These are phyloP conservation scores for Lymantria monacha DNA, from an alignment of 2,888 invertebrate species.

Conservation along the genomic window DNA sequence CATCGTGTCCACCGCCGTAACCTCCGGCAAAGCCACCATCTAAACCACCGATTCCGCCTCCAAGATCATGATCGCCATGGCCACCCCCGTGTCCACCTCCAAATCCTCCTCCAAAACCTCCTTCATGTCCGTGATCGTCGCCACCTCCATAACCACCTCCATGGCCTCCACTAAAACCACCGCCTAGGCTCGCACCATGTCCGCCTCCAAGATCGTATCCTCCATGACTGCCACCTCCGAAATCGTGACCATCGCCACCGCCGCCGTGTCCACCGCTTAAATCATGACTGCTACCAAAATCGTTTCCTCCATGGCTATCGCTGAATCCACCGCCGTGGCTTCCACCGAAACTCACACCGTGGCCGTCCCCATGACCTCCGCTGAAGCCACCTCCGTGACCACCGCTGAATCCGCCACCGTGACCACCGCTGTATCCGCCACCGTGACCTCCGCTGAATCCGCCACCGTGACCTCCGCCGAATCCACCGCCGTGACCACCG, in stretches of 20 bases:
- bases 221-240: conserved; percentile 22
- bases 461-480: conserved; percentile 45
- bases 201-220: conserved; percentile 25
- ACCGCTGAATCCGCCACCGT: conserved; percentile 42
- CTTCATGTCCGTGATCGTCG: conserved; percentile 37
- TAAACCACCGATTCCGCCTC: conserved; percentile 36
- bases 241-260: conserved; percentile 33
- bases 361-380: conserved; percentile 54
- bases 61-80: conserved; percentile 33
- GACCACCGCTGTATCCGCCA: conserved; percentile 45
- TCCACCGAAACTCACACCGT: conserved; percentile 17
- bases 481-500: conserved; percentile 51
- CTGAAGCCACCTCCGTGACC: conserved; percentile 66
- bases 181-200: conserved; percentile 28
- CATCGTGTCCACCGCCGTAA: conserved; percentile 18
- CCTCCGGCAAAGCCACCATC: conserved; percentile 22
- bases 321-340: conserved; percentile 25
- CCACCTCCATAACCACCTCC: conserved; percentile 42
- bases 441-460: conserved; percentile 61
- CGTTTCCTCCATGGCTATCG: conserved; percentile 20
- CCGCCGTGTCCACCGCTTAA: conserved; percentile 37
- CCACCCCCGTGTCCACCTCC: conserved; percentile 45
- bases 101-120: conserved; percentile 36
- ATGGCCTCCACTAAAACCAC: conserved; percentile 29
- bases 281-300: conserved; percentile 30